Percentiles rank a stretch among this genome's conserved stretches.
Evolutionary conservation across 2,113 vertebrate species (phyloP).

Genomic region (Mesembrinibis cayennensis): DNA sequence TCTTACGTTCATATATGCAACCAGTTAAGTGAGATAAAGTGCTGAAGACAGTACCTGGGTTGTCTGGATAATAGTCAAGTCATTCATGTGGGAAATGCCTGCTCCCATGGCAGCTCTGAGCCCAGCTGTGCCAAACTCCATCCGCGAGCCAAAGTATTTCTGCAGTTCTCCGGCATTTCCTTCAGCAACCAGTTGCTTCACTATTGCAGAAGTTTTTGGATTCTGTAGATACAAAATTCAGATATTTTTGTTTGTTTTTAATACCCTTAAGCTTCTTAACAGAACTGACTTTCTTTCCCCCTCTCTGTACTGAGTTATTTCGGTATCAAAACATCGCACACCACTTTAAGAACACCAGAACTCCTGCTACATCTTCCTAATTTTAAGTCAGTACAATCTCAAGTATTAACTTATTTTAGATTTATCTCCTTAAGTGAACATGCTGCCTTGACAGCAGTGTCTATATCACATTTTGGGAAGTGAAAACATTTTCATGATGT

Average conservation of each 20-base stretch:
- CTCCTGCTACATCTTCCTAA: neutral
- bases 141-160: conserved; percentile 86
- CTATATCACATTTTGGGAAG: neutral
- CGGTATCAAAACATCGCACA: neutral
- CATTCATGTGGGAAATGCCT: conserved; percentile 91
- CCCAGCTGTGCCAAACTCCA: conserved; percentile 97
- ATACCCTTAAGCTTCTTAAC: neutral
- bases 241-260: neutral
- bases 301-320: neutral
- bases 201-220: conserved; percentile 80
- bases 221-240: conserved; percentile 78
- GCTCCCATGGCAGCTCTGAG: conserved; percentile 93
- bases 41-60: conserved; percentile 77
- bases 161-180: conserved; percentile 77
- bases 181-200: conserved; percentile 80
- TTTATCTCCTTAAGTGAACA: neutral
- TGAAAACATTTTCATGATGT: neutral
- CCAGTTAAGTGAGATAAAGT: neutral
- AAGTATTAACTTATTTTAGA: neutral
- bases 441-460: neutral
- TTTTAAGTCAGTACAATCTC: neutral
- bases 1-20: neutral
- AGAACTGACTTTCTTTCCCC: neutral
- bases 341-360: neutral
- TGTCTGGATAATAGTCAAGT: conserved; percentile 96